Percentiles rank a stretch among this genome's conserved stretches.
phyloP scores from a whole-genome alignment of 2,113 vertebrate genomes.

The Porphyrio hochstetteri region DNA sequence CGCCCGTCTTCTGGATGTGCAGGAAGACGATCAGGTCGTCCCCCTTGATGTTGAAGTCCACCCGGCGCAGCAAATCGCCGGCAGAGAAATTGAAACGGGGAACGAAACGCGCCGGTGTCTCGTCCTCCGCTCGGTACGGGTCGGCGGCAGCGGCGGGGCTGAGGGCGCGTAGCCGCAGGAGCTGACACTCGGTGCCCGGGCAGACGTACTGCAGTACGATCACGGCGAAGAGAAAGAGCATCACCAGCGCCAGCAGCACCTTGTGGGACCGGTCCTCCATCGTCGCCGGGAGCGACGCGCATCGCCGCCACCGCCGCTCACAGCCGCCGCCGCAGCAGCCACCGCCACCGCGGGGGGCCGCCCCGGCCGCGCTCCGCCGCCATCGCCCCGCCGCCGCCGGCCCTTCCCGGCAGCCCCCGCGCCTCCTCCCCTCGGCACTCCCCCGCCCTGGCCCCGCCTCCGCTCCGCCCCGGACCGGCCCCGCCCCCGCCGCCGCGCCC shows the following conservation, averaged over 20 bases:
- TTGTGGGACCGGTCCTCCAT: conserved; percentile 94
- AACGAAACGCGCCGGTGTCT: conserved; percentile 85
- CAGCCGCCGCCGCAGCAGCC: not conserved
- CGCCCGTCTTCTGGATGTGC: conserved; percentile 98
- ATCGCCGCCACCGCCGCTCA: conserved; percentile 57
- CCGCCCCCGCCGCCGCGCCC: too few species aligned
- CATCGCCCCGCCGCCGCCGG: conserved; percentile 24
- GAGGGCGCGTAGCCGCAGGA: conserved; percentile 80
- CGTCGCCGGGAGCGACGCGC: conserved; percentile 75
- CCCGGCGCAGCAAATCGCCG: conserved; percentile 82
- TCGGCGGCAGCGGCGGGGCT: conserved; percentile 78
- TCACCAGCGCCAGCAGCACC: conserved; percentile 85
- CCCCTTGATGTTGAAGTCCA: conserved; percentile 91
- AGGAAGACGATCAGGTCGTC: conserved; percentile 96
- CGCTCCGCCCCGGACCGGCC: too few species aligned
- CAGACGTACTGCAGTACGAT: conserved; percentile 94
- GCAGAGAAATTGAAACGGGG: conserved; percentile 90
- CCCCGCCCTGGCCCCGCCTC: not conserved
- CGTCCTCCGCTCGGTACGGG: conserved; percentile 91
- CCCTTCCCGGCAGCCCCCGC: conserved; percentile 8
- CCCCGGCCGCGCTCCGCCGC: conserved; percentile 67
- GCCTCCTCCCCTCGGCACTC: not conserved
- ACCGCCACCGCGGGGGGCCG: conserved; percentile 5
- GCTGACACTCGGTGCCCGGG: conserved; percentile 88
- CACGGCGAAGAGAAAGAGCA: conserved; percentile 89